Evolutionary conservation across 2,113 vertebrate genomes (phyloP).

Genomic region (Hymenochirus boettgeri): DNA sequence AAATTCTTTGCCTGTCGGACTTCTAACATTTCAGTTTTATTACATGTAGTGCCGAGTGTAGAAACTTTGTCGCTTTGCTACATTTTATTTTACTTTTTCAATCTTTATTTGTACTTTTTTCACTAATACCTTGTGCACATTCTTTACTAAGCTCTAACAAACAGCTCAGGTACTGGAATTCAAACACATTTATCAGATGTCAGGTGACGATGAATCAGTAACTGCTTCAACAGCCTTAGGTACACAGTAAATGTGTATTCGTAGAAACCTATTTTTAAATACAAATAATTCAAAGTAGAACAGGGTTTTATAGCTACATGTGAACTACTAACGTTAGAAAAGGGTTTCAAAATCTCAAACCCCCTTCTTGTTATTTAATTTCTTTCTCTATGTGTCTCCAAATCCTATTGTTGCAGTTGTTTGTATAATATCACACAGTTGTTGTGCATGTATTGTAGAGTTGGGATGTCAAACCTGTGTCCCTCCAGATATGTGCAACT

Average conservation of each 20-base stretch:
- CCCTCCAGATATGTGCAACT: too few relatives aligned
- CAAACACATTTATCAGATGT: slow-evolving; percentile 40
- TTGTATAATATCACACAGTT: too few relatives aligned
- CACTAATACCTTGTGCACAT: slow-evolving; percentile 13
- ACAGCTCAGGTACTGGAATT: slow-evolving; percentile 20
- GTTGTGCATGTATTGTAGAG: too few relatives aligned
- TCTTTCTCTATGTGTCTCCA: too few relatives aligned
- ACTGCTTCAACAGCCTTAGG: slow-evolving; percentile 16
- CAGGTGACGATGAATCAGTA: slow-evolving; percentile 33
- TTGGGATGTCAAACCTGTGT: too few relatives aligned
- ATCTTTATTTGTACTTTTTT: too few relatives aligned
- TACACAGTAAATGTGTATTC: slow-evolving; percentile 24
- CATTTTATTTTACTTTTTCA: neutral
- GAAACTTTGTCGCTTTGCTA: neutral
- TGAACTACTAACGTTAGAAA: too few relatives aligned
- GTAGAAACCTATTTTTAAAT: neutral
- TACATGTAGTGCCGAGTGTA: neutral
- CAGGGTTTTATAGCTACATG: too few relatives aligned
- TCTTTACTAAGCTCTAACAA: slow-evolving; percentile 16
- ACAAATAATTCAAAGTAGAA: too few relatives aligned
- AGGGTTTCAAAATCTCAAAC: too few relatives aligned
- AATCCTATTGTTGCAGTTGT: too few relatives aligned
- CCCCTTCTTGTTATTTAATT: too few relatives aligned
- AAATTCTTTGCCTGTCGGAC: slow-evolving; percentile 42
- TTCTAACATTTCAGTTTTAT: slow-evolving; percentile 24